Conservation (phyloP, 2,113 vertebrate species). For the Thomomys bottae region DNA sequence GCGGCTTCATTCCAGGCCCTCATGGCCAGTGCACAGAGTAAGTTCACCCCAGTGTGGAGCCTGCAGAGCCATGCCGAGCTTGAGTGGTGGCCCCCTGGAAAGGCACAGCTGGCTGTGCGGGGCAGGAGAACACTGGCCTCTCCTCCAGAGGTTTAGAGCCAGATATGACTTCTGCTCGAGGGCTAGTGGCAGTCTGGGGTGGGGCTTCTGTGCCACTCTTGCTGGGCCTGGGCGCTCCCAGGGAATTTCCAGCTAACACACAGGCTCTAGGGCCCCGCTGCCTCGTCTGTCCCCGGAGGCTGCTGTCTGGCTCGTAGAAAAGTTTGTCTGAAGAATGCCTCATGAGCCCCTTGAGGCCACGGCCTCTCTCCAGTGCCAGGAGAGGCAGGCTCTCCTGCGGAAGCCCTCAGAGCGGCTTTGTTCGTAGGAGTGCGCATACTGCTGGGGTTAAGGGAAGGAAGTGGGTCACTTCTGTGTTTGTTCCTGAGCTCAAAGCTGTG, state of each 20-base stretch:
- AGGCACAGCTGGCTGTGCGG: background rate
- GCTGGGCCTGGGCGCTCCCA: background rate
- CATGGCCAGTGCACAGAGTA: accelerated
- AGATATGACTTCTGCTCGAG: background rate
- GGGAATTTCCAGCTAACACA: background rate
- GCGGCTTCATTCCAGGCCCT: background rate
- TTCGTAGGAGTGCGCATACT: background rate
- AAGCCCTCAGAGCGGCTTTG: background rate
- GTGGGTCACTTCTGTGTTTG: slow-evolving; percentile 49
- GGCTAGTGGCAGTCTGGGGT: background rate
- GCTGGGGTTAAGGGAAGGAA: slow-evolving; percentile 44
- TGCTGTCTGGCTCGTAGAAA: accelerated
- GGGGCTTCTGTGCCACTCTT: background rate
- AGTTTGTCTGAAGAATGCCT: accelerated
- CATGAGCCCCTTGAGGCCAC: background rate
- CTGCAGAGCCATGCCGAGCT: background rate
- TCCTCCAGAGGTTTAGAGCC: background rate
- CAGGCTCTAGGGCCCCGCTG: background rate
- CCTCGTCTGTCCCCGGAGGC: too few relatives aligned
- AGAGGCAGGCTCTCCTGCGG: background rate
- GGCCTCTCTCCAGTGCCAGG: background rate
- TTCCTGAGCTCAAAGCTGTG: background rate
- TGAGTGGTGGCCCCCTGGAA: too few relatives aligned
- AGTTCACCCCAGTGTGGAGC: background rate
- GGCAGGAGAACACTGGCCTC: background rate